Base-by-base conservation (phyloP, 2,797 vertebrate species). In the Oreochromis mossambicus region DNA sequence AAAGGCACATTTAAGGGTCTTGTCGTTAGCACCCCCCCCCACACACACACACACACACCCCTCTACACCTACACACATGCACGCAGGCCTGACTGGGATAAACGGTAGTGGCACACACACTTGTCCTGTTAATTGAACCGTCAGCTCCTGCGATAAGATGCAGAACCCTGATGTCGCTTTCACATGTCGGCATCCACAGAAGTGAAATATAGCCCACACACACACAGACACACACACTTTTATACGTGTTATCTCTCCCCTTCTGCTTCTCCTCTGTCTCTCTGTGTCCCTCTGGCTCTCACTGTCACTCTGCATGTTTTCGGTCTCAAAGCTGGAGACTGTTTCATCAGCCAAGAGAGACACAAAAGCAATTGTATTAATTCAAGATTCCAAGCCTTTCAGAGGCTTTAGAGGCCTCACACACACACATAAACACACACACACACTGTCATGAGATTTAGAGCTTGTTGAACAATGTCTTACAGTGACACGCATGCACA, bases 281-380 rank as follows among this genome's bases (percentile, higher is more conserved):
- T 77, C 83, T 61, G 66, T 63, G 82, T 94, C 92, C 91, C 90
- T 92, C 91, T 93, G 89, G 88, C 91, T 92, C 90, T 93, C 79
- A 14, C 87, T 88, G 91, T 94, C 93, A 87, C 91, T 93, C 88
- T 88, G 88, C 92, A 89, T 95, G 91, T 93, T 92, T 92, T 92
- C 61, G 8, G 86, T 92, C 91, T 85, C 83, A 86, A 84, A 92
- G 91, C 93, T 89, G 84, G 88, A 94, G 91, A 93, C 90, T 56
- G 90, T 93, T 93, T 94, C 91, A 91, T 92, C 93, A 92, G 94
- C 94, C 95, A 95, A 94, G 85, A 93, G 81, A 94, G 89, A 93
- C 90, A 95, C 93, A 93, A 95, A 94, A 93, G 92, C 94, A 94
- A 95, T 95, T 96, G 93, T 95, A 96, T 94, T 94, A 95, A 95